Conservation (phyloP, 2,797 vertebrate genomes). For the Silurus aristotelis region DNA sequence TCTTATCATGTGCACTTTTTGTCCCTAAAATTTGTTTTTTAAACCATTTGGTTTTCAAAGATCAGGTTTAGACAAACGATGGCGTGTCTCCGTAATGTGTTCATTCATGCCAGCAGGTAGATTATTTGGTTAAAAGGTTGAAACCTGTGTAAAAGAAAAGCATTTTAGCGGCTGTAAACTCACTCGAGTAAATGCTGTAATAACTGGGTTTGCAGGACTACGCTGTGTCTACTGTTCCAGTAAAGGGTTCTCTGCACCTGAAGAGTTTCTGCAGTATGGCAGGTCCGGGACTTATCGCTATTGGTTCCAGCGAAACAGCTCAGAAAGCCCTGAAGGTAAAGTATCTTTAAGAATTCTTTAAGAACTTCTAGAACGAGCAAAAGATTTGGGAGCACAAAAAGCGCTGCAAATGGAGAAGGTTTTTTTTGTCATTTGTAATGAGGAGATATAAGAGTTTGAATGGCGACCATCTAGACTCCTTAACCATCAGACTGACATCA, state of each 20-base stretch:
- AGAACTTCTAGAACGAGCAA: background rate
- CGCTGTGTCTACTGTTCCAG: constrained; percentile 93
- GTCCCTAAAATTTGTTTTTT: background rate
- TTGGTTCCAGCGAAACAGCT: constrained; percentile 91
- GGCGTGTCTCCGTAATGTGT: background rate
- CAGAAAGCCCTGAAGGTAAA: constrained; percentile 95
- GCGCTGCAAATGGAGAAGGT: background rate
- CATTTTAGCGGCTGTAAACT: constrained; percentile 4
- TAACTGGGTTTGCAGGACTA: constrained; percentile 82
- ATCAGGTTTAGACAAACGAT: background rate
- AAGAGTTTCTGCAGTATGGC: constrained; percentile 99
- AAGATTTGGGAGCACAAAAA: background rate
- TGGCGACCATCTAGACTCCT: background rate
- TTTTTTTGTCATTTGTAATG: background rate
- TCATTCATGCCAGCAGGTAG: background rate
- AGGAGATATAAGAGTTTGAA: background rate
- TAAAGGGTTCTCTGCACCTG: constrained; percentile 84
- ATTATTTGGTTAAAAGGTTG: background rate
- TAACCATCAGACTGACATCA: background rate
- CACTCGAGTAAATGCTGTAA: background rate
- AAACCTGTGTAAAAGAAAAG: background rate
- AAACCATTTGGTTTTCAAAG: background rate
- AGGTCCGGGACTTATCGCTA: constrained; percentile 90
- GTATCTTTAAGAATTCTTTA: background rate
- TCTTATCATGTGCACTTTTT: background rate